Evolutionary conservation across 2,113 vertebrate species (phyloP).

Genomic region (Ramphastos sulfuratus): DNA sequence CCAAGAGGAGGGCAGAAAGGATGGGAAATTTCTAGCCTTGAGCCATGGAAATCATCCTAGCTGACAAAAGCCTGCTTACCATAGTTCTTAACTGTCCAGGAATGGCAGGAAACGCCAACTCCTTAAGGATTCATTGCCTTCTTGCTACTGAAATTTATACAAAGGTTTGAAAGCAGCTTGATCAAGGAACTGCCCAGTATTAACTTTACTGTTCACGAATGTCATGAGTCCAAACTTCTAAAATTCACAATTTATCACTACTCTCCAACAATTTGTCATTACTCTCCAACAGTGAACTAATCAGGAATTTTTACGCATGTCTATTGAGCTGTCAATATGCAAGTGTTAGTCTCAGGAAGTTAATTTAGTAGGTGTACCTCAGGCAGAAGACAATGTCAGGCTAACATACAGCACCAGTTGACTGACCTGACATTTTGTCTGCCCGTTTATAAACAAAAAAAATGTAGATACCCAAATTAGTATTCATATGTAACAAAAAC

Average conservation of each 20-base stretch:
- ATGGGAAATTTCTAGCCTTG: not conserved
- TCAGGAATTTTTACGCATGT: accelerated
- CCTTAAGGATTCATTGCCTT: not conserved
- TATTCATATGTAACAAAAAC: not conserved
- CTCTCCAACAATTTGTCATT: not conserved
- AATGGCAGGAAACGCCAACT: not conserved
- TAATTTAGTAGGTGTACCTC: not conserved
- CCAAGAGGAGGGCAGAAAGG: not conserved
- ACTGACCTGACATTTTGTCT: not conserved
- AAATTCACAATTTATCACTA: not conserved
- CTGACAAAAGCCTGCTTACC: not conserved
- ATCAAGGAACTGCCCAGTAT: not conserved
- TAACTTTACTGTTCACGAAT: not conserved
- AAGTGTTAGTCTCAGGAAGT: not conserved
- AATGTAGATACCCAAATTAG: not conserved
- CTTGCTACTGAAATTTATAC: not conserved
- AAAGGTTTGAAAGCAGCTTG: not conserved
- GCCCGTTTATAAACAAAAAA: not conserved
- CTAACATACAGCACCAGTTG: not conserved
- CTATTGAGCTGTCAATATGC: not conserved
- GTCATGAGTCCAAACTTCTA: not conserved
- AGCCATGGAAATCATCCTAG: not conserved
- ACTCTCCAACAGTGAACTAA: not conserved
- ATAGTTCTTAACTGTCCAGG: not conserved
- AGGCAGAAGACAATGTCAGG: not conserved